Percentiles rank a stretch among this genome's conserved stretches.
Conservation (phyloP, 2,888 invertebrate genomes). For the Micoletzkya japonica region DNA sequence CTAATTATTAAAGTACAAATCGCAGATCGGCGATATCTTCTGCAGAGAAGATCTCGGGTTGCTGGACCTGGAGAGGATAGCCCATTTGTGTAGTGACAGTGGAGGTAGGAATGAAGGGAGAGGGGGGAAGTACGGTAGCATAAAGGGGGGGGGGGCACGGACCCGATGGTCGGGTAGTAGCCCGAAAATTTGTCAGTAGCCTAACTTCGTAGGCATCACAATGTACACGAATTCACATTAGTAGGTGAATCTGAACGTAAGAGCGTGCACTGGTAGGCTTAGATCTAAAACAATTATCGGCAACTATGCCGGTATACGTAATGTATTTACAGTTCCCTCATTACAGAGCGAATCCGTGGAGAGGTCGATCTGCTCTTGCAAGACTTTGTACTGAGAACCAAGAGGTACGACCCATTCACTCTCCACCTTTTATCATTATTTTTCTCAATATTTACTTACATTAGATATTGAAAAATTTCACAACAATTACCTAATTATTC, state of each 20-base stretch:
- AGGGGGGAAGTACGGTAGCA: no score
- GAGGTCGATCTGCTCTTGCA: conserved; percentile 83
- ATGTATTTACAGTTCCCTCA: background rate
- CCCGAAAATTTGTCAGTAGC: no score
- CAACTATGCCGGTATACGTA: background rate
- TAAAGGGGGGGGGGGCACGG: no score
- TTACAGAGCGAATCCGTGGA: conserved; percentile 70
- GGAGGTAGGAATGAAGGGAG: conserved; percentile 10
- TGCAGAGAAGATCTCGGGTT: conserved; percentile 38
- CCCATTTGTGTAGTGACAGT: conserved; percentile 56
- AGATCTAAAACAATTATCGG: no score
- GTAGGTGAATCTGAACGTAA: no score
- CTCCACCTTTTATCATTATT: background rate
- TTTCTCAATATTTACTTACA: background rate
- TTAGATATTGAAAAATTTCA: background rate
- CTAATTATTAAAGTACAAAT: no score
- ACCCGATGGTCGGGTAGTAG: no score
- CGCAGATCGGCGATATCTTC: conserved; percentile 38
- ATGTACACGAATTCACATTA: no score
- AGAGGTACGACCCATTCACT: conserved; percentile 69
- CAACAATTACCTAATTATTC: no score
- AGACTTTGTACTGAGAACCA: conserved; percentile 86
- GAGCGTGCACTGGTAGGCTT: no score
- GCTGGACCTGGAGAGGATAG: conserved; percentile 48
- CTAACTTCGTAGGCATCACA: no score